Evolutionary conservation across 2,888 invertebrate genomes (phyloP).

Genomic region (Ceriagrion tenellum): DNA sequence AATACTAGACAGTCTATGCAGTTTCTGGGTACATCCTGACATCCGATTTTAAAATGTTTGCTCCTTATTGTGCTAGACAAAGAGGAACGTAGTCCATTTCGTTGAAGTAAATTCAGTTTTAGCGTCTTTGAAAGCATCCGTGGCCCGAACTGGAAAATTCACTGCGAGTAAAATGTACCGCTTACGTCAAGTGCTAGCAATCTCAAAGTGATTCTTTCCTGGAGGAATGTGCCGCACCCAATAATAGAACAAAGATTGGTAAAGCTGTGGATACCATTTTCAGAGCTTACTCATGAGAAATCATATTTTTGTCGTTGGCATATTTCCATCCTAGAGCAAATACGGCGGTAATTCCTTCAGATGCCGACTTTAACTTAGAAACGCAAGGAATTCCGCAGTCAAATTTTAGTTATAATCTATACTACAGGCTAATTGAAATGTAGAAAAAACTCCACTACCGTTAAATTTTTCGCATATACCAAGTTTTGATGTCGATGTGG

Average conservation of each 20-base stretch:
- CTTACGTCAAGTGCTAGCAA: not conserved
- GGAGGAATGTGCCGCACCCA: not conserved
- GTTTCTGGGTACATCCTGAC: too few species aligned
- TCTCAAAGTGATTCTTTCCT: not conserved
- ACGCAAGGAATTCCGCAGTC: too few species aligned
- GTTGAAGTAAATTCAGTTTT: not conserved
- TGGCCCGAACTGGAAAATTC: not conserved
- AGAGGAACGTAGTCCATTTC: not conserved
- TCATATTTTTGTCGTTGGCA: not conserved
- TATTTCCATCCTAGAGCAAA: not conserved
- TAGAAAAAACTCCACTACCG: too few species aligned
- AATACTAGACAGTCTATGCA: too few species aligned
- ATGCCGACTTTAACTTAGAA: too few species aligned
- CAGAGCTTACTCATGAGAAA: not conserved
- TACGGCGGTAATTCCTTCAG: too few species aligned
- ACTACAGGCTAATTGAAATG: too few species aligned
- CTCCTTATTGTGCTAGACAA: not conserved
- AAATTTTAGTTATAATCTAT: too few species aligned
- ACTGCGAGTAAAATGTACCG: not conserved
- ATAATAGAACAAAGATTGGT: conserved; percentile 9
- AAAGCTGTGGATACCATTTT: not conserved
- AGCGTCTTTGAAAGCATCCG: not conserved
- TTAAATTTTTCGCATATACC: too few species aligned
- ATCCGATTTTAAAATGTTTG: not conserved
- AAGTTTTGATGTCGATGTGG: too few species aligned